These are phyloP conservation scores for Meteorus sp. DNA, from an alignment of 1,140 invertebrate genomes.

Conservation along the genomic window DNA sequence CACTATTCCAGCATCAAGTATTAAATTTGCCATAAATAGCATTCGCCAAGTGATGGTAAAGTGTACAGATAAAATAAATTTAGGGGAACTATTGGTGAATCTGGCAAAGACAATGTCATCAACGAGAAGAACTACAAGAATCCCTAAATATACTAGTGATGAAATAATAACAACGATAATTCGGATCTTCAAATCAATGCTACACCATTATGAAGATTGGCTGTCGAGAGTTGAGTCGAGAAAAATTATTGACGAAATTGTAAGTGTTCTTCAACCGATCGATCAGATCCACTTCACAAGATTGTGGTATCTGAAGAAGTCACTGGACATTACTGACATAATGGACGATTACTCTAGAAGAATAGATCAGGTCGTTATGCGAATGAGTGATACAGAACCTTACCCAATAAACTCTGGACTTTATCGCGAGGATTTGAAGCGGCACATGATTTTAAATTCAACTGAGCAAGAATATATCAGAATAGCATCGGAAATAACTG, in stretches of 20 bases:
- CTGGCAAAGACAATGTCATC: slow-evolving; percentile 33
- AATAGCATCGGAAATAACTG: slow-evolving; percentile 25
- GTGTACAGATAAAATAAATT: slow-evolving; percentile 19
- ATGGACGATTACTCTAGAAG: slow-evolving; percentile 42
- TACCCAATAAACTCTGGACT: slow-evolving; percentile 23
- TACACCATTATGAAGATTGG: slow-evolving; percentile 8
- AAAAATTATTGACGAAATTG: slow-evolving; percentile 21
- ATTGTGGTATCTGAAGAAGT: slow-evolving; percentile 11
- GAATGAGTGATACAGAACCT: neutral
- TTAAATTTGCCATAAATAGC: slow-evolving; percentile 29
- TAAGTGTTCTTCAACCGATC: slow-evolving; percentile 37
- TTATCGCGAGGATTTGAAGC: slow-evolving; percentile 35
- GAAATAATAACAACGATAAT: slow-evolving; percentile 28
- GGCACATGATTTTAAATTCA: slow-evolving; percentile 38
- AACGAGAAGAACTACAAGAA: slow-evolving; percentile 19
- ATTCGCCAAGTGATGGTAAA: slow-evolving; percentile 21
- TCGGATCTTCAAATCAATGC: slow-evolving; percentile 22
- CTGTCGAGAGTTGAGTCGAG: neutral
- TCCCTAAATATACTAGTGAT: slow-evolving; percentile 22
- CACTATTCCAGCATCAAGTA: slow-evolving; percentile 16
- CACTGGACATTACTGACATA: slow-evolving; percentile 28
- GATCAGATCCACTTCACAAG: slow-evolving; percentile 37
- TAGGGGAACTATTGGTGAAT: slow-evolving; percentile 18
- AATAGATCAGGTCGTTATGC: slow-evolving; percentile 4
- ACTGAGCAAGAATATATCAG: slow-evolving; percentile 34